phyloP scores from a whole-genome alignment of 2,113 vertebrate species.

The Rhodinocichla rosea region DNA sequence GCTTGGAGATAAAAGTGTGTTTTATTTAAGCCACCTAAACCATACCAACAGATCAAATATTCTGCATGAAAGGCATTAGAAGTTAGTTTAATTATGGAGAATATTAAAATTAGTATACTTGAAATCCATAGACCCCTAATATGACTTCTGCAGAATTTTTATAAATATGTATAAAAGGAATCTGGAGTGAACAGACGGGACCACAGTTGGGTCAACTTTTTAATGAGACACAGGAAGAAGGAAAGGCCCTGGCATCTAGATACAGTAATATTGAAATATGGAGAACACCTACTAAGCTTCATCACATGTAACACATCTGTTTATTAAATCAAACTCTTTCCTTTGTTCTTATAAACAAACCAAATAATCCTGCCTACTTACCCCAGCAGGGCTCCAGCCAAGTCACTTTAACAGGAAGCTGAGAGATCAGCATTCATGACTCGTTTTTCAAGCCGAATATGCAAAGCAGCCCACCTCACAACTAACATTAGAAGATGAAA shows the following conservation, averaged over 20 bases:
- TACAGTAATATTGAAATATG: background rate
- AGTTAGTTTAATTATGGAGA: background rate
- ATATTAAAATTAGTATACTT: background rate
- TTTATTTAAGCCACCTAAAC: background rate
- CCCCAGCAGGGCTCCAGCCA: background rate
- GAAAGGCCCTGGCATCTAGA: background rate
- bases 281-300: constrained; percentile 18
- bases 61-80: background rate
- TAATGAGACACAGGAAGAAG: background rate
- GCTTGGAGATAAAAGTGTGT: background rate
- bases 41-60: background rate
- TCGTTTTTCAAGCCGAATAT: constrained; percentile 17
- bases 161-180: background rate
- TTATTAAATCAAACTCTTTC: constrained; percentile 19
- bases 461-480: constrained; percentile 38
- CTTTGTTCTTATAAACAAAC: constrained; percentile 57
- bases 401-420: constrained; percentile 23
- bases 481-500: constrained; percentile 44
- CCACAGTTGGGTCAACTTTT: background rate
- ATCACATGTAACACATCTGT: constrained; percentile 1
- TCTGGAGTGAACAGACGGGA: background rate
- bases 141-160: background rate
- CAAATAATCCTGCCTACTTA: background rate
- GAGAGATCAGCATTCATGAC: constrained; percentile 19
- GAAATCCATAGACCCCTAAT: background rate